These are phyloP conservation scores for Heliothis subflexa DNA, from an alignment of 1,140 invertebrate genomes.

Conservation along the genomic window DNA sequence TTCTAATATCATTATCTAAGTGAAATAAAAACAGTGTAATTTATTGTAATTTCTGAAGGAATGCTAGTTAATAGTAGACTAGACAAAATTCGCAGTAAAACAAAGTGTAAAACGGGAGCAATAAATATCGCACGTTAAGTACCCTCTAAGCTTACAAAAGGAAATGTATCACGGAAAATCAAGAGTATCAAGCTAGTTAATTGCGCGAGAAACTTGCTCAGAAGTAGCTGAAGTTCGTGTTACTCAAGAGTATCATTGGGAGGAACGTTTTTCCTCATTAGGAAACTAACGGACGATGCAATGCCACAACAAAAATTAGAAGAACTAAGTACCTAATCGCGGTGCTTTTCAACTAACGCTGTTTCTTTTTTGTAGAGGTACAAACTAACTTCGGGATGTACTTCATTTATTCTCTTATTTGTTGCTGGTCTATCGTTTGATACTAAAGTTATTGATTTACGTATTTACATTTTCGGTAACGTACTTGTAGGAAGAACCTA, in stretches of 20 bases:
- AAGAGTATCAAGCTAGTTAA: slow-evolving; percentile 65
- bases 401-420: slow-evolving; percentile 35
- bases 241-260: slow-evolving; percentile 59
- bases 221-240: slow-evolving; percentile 58
- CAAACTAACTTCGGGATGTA: slow-evolving; percentile 21
- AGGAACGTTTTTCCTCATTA: slow-evolving; percentile 73
- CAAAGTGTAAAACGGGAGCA: slow-evolving; percentile 20
- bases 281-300: slow-evolving; percentile 58
- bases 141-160: slow-evolving; percentile 48
- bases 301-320: slow-evolving; percentile 46
- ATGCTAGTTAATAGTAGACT: not conserved
- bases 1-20: not conserved
- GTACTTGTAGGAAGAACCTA: not conserved
- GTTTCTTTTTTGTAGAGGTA: not conserved
- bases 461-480: slow-evolving; percentile 31
- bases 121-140: slow-evolving; percentile 48
- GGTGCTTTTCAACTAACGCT: slow-evolving; percentile 42
- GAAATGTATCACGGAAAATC: slow-evolving; percentile 55
- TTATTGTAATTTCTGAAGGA: not conserved
- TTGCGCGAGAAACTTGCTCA: slow-evolving; percentile 60
- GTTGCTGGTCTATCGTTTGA: slow-evolving; percentile 16
- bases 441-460: slow-evolving; percentile 33
- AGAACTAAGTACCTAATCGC: slow-evolving; percentile 31
- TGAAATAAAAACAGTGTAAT: not conserved
- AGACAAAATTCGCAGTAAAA: slow-evolving; percentile 5